Conservation (phyloP, 2,888 invertebrate species). For the Caenorhabditis sp. region DNA sequence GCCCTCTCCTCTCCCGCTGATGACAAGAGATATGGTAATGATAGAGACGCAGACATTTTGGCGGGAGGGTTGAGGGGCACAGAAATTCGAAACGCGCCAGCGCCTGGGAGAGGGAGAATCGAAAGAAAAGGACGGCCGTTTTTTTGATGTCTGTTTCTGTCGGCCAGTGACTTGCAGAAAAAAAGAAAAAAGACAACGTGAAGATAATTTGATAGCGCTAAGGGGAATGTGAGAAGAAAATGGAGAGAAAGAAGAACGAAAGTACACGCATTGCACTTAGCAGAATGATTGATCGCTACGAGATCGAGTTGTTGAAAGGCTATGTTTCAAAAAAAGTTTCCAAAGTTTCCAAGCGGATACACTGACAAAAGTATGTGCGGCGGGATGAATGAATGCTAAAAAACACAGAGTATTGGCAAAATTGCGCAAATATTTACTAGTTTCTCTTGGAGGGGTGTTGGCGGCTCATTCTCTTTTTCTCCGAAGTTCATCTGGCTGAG, state of each 20-base stretch:
- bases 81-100: constrained; percentile 54
- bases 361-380: background rate
- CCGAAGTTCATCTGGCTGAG: constrained; percentile 53
- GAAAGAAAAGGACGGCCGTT: constrained; percentile 5
- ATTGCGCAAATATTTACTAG: constrained; percentile 58
- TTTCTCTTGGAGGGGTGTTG: constrained; percentile 37
- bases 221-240: too few species aligned
- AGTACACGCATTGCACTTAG: constrained; percentile 45
- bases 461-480: constrained; percentile 47
- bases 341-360: background rate
- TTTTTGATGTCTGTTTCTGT: constrained; percentile 13
- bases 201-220: constrained; percentile 59
- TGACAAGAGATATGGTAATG: constrained; percentile 51
- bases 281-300: constrained; percentile 36
- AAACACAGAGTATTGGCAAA: constrained; percentile 19
- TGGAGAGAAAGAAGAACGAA: constrained; percentile 7
- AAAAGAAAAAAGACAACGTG: too few species aligned
- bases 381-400: background rate
- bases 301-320: too few species aligned
- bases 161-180: constrained; percentile 2
- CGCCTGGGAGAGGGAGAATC: constrained; percentile 12
- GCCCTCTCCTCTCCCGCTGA: constrained; percentile 32
- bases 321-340: too few species aligned
- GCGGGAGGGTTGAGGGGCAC: constrained; percentile 28
- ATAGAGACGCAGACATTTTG: constrained; percentile 38